Base-by-base conservation (phyloP, 2,113 vertebrate species). In the Spea multiplicata region DNA sequence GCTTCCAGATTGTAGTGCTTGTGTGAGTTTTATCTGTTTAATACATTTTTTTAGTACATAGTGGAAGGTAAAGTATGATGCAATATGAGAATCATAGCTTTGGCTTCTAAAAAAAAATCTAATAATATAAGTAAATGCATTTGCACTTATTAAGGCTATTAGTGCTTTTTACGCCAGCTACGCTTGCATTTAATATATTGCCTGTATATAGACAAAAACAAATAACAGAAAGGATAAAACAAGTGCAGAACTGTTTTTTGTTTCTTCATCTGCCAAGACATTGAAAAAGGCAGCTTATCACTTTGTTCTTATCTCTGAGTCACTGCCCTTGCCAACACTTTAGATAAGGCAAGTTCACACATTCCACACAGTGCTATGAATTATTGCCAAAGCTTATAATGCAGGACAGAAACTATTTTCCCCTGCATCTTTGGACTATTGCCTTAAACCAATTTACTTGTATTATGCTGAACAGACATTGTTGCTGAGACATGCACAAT, bases 241-340 rank as follows among this genome's bases (percentile, higher is more conserved):
- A 88, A 80, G 48, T 74, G 81, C 53, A 80, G 74, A 85, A 82
- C 13, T 81, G 65, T 61, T 86, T 83, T 80, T 45, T 80, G 86
- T 84, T 59, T 86, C 68, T 76, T 81, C 84, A 85, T 84, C 73
- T 78, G 75, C 81, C 88, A 81, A 68, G 76, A 83, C 87, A 80
- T 86, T 86, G 85, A 86, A 89, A 86, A 73, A 83, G 80, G 83
- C 86, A 84, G 81, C 14, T 90, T 90, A 88, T 87, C 83, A 81
- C 86, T 73, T 86, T 84, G 83, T 75, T 85, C 64, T 87, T 86
- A 83, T 78, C 69, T 71, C 62, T 81, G 85, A 89, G 88, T 83
- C 76, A 76, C 74, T 80, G 82, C 71, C 84, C 80, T 88, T 88
- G 87, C 83, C 85, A 90, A 86, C 81, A 84, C 78, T 86, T 69